phyloP scores from a whole-genome alignment of 2,797 vertebrate species.

The Craterocephalus amniculus region DNA sequence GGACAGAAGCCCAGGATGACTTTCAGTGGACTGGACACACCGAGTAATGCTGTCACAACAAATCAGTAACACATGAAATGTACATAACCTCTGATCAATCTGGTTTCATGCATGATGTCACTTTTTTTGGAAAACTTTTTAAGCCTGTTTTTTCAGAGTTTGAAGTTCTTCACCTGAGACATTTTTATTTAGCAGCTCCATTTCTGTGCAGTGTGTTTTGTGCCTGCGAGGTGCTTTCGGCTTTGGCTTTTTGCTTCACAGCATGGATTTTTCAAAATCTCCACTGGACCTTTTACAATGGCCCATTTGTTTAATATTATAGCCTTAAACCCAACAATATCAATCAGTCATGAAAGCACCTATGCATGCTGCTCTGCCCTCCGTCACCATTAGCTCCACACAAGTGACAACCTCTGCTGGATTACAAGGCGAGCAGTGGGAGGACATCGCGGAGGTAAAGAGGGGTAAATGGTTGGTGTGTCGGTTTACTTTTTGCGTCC shows the following conservation, averaged over 20 bases:
- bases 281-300: conserved; percentile 57
- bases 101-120: conserved; percentile 40
- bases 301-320: conserved; percentile 78
- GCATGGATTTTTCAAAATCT: conserved; percentile 50
- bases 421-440: conserved; percentile 38
- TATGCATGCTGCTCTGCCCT: conserved; percentile 67
- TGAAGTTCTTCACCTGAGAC: conserved; percentile 30
- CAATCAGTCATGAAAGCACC: conserved; percentile 77
- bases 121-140: conserved; percentile 31
- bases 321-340: conserved; percentile 79
- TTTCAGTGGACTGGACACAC: conserved; percentile 64
- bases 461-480: conserved; percentile 54
- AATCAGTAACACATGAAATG: conserved; percentile 69
- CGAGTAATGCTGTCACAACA: conserved; percentile 70
- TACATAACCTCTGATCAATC: conserved; percentile 52
- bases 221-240: conserved; percentile 25
- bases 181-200: conserved; percentile 30
- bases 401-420: conserved; percentile 55
- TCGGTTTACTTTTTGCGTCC: conserved; percentile 26
- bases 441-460: conserved; percentile 37
- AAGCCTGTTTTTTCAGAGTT: conserved; percentile 3
- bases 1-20: conserved; percentile 50
- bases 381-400: conserved; percentile 68
- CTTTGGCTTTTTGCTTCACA: conserved; percentile 35
- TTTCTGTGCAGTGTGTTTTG: conserved; percentile 29